Conservation (phyloP, 2,113 vertebrate species). For the Thryonomys swinderianus region DNA sequence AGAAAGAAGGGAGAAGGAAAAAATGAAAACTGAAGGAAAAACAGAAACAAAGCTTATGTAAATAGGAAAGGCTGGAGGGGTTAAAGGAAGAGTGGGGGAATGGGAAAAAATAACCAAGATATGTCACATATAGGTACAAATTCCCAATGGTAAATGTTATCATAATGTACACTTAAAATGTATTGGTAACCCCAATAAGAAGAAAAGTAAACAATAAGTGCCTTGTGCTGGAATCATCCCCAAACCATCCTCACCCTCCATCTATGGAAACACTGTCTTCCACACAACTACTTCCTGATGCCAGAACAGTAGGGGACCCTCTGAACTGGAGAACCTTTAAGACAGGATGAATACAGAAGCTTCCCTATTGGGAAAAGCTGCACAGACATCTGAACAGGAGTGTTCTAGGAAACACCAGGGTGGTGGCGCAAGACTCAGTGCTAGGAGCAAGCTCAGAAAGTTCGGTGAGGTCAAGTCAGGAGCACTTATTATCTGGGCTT, state of each 20-base stretch:
- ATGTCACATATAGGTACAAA: too few species aligned
- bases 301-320: background rate
- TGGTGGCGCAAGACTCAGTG: rapidly evolving
- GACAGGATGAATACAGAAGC: background rate
- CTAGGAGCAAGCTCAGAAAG: background rate
- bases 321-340: background rate
- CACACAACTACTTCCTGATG: background rate
- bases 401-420: background rate
- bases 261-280: background rate
- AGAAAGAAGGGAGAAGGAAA: too few species aligned
- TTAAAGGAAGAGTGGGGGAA: too few species aligned
- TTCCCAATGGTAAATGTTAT: too few species aligned
- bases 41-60: too few species aligned
- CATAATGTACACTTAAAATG: too few species aligned
- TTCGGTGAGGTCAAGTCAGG: rapidly evolving
- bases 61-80: too few species aligned
- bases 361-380: background rate
- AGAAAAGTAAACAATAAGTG: background rate
- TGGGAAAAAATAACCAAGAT: too few species aligned
- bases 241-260: background rate
- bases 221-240: background rate
- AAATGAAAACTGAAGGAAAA: too few species aligned
- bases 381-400: rapidly evolving
- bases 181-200: too few species aligned
- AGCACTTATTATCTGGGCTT: too few species aligned